These are phyloP conservation scores for Oreortyx pictus DNA, from an alignment of 2,797 vertebrate genomes.

Conservation along the genomic window DNA sequence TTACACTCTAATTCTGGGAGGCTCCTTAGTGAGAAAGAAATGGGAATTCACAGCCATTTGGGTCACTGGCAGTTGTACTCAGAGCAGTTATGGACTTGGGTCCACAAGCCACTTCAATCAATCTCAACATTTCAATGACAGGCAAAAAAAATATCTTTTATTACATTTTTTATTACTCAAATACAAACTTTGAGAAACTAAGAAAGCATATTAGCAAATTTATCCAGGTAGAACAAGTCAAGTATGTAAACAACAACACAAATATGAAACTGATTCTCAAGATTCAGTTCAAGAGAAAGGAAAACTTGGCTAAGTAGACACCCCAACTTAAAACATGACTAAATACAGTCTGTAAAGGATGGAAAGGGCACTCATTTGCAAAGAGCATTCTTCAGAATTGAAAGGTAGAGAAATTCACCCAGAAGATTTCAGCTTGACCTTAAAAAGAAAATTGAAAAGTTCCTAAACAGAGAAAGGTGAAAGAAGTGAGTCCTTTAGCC, in stretches of 20 bases:
- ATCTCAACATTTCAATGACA: not conserved
- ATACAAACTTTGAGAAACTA: not conserved
- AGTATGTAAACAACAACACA: not conserved
- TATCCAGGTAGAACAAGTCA: not conserved
- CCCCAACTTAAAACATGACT: not conserved
- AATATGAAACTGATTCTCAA: not conserved
- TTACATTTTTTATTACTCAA: not conserved
- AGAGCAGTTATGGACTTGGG: not conserved
- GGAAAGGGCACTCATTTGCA: not conserved
- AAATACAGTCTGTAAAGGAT: not conserved
- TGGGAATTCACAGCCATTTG: not conserved
- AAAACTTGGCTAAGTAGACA: not conserved
- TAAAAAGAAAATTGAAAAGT: not conserved
- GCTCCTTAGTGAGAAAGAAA: not conserved
- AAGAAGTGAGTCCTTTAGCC: not conserved
- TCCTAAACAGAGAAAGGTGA: not conserved
- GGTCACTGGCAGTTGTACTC: not conserved
- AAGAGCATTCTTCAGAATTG: not conserved
- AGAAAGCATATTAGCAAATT: not conserved
- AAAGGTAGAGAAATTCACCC: not conserved
- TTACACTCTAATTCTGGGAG: not conserved
- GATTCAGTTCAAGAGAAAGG: not conserved
- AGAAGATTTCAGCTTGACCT: not conserved
- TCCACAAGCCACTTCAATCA: not conserved
- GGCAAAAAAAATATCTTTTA: not conserved